phyloP scores from a whole-genome alignment of 2,113 vertebrate genomes.

The Aplodontia rufa region DNA sequence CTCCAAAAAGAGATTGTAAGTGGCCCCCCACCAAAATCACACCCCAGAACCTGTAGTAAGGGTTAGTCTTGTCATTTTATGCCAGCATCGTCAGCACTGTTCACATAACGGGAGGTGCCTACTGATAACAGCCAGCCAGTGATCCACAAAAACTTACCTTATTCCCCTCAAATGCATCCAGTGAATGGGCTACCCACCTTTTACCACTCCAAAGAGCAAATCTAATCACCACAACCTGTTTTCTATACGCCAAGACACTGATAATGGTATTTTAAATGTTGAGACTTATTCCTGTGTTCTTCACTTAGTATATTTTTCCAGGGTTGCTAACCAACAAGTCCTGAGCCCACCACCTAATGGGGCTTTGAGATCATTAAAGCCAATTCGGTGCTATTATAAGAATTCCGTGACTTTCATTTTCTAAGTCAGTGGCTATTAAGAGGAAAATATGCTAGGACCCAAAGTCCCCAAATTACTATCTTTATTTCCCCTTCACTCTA shows the following conservation, averaged over 20 bases:
- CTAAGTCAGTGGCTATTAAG: conserved; percentile 57
- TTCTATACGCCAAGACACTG: conserved; percentile 20
- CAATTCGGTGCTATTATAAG: conserved; percentile 43
- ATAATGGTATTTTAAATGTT: not conserved
- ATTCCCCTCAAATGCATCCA: not conserved
- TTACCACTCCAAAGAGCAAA: conserved; percentile 4
- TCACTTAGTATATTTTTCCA: conserved; percentile 44
- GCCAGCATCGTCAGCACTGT: not conserved
- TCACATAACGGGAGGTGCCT: not conserved
- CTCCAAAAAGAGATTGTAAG: not conserved
- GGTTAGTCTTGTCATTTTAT: not conserved
- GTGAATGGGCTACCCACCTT: not conserved
- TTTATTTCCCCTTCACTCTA: conserved; percentile 66
- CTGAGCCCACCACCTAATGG: conserved; percentile 50
- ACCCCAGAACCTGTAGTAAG: not conserved
- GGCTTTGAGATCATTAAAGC: conserved; percentile 47
- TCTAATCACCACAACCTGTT: not conserved
- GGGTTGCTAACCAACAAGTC: conserved; percentile 42
- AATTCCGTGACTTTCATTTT: conserved; percentile 65
- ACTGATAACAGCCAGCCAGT: not conserved
- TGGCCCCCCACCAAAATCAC: not conserved
- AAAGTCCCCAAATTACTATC: conserved; percentile 70
- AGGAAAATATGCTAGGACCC: conserved; percentile 63
- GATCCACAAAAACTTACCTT: not conserved
- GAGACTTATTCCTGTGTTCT: not conserved